Base-by-base conservation (phyloP, 2,888 invertebrate genomes). In the Pocota personata region DNA sequence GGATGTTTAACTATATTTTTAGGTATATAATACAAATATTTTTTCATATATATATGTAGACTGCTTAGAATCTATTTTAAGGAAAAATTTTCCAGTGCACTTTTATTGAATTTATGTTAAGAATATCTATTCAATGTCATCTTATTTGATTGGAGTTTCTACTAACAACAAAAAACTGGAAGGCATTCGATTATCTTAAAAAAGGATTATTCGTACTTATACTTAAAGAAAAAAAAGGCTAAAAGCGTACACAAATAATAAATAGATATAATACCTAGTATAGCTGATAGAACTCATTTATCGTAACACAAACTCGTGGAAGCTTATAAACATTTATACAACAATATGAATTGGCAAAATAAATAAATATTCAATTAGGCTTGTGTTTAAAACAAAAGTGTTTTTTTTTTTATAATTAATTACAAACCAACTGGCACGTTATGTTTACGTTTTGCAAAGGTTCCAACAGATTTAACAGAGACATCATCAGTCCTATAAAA, bases 301-400 rank as follows among this genome's bases (percentile, higher is more conserved):
- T 46, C 8, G 16, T 55, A 30, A 62, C 48, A 58, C 48, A 67
- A 46, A 35, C 19, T 32, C 73, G 67, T 69, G 83, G 32, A 69
- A 57, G 73, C 79, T 79, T 83, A 27, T 32, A 57, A 64, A 67
- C 32, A 16, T 78, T 78, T 78, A 78, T 82, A 76, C 40, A 77
- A 48, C 60, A 40, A 55, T 6, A 43, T 73, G 32, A 71, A 71
- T 50, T 83, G 46, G 72, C 52, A 48, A 57, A 62, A 40, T 79
- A 83, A 83, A 83, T 73, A 73, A 72, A 78, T 83, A 83, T 55
- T 67, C 78, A 55, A 77, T 21, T 67, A 78, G 66, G 82, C 82
- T 83, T 83, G 78, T 72, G 66, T 83, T 82, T 58, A 50, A 43
- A 71, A 24, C 14, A 24, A 12, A 64, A 37, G 6, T 27, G 14